phyloP scores from a whole-genome alignment of 1,140 invertebrate genomes.

The Zaprionus lachaisei region DNA sequence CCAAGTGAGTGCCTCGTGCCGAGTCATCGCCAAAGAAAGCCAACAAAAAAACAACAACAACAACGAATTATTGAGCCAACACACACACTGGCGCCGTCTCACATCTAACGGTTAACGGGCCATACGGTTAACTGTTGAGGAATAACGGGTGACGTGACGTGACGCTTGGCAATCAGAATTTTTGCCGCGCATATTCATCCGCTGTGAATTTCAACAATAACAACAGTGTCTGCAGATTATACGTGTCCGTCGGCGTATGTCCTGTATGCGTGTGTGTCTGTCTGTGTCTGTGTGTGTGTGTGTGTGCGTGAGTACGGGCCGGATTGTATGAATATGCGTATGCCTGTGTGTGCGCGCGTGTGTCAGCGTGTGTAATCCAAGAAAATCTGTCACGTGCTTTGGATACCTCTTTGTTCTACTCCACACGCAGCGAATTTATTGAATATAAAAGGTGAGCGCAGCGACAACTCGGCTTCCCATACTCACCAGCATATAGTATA shows the following conservation, averaged over 20 bases:
- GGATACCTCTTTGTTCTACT: constrained; percentile 69
- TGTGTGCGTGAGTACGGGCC: constrained; percentile 2
- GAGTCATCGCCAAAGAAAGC: constrained; percentile 10
- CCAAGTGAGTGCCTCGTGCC: constrained; percentile 45
- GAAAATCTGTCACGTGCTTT: constrained; percentile 80
- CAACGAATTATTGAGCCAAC: neutral
- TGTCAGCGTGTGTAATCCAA: constrained; percentile 73
- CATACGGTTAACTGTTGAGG: constrained; percentile 6
- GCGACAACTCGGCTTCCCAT: constrained; percentile 38
- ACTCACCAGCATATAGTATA: constrained; percentile 12
- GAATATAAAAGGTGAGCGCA: constrained; percentile 72
- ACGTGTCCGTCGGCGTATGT: constrained; percentile 3
- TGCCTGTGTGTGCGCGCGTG: constrained; percentile 37
- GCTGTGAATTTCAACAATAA: constrained; percentile 46
- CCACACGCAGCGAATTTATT: constrained; percentile 67
- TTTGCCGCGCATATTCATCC: constrained; percentile 39
- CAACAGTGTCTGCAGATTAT: constrained; percentile 22
- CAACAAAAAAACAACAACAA: neutral
- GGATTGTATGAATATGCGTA: constrained; percentile 33
- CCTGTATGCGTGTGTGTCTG: neutral
- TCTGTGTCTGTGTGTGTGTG: neutral
- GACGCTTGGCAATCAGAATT: constrained; percentile 33
- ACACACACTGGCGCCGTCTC: neutral
- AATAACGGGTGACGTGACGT: constrained; percentile 27
- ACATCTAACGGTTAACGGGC: constrained; percentile 2